phyloP scores from a whole-genome alignment of 2,113 vertebrate genomes.

The Periophthalmodon schlosseri region DNA sequence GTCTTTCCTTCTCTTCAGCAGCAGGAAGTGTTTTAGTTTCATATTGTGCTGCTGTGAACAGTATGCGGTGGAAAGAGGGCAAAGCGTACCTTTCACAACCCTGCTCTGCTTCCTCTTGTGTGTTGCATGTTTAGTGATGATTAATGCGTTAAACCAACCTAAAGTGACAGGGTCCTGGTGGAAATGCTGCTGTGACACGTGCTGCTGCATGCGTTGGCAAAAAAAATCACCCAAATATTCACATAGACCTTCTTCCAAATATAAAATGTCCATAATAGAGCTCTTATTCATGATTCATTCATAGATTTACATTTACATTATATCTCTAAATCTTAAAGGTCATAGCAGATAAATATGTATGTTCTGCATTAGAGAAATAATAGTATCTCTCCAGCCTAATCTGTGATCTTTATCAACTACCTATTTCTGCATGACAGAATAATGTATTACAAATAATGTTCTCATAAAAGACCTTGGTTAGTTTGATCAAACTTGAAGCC shows the following conservation, averaged over 20 bases:
- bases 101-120: background rate
- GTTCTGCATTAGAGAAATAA: background rate
- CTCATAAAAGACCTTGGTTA: constrained; percentile 8
- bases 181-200: constrained; percentile 9
- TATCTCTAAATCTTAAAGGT: background rate
- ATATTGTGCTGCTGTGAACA: background rate
- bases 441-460: background rate
- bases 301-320: background rate
- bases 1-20: background rate
- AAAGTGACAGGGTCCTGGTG: constrained; percentile 9
- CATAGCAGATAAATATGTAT: constrained; percentile 1
- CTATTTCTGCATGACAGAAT: background rate
- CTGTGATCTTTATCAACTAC: background rate
- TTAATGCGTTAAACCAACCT: background rate
- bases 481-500: constrained; percentile 11
- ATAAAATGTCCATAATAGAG: background rate
- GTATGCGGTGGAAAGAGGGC: background rate
- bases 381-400: background rate
- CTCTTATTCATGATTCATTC: background rate
- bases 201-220: background rate
- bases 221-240: background rate
- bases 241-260: background rate
- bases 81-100: background rate
- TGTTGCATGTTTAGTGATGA: background rate
- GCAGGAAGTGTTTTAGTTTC: background rate